phyloP scores from a whole-genome alignment of 2,888 invertebrate species.

The Pterostichus madidus region DNA sequence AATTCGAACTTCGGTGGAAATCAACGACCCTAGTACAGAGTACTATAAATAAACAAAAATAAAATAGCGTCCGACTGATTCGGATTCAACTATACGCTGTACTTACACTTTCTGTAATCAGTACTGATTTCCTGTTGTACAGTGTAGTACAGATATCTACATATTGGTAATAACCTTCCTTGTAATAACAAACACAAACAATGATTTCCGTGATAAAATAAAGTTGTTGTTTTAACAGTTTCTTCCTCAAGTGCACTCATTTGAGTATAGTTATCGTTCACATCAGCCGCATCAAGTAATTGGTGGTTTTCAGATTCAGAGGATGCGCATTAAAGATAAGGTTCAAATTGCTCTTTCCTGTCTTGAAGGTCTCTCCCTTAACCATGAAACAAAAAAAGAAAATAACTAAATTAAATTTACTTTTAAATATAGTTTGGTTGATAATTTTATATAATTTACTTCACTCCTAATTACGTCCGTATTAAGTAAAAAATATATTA shows the following conservation, averaged over 20 bases:
- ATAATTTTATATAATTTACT: slow-evolving; percentile 8
- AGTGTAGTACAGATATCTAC: too few relatives aligned
- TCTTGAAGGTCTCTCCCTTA: slow-evolving; percentile 23
- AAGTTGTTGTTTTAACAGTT: background rate
- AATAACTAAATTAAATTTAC: slow-evolving; percentile 14
- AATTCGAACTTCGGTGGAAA: too few relatives aligned
- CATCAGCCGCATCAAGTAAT: slow-evolving; percentile 16
- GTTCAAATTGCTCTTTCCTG: slow-evolving; percentile 45
- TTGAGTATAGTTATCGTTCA: slow-evolving; percentile 27
- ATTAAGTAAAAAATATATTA: background rate
- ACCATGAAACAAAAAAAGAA: background rate
- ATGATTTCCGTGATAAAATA: slow-evolving; percentile 17
- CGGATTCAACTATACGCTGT: too few relatives aligned
- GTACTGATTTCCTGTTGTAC: too few relatives aligned
- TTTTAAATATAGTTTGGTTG: slow-evolving; percentile 3
- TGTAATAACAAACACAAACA: background rate
- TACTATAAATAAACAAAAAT: too few relatives aligned
- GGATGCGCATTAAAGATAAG: slow-evolving; percentile 49
- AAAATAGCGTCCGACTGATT: too few relatives aligned
- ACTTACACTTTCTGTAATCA: too few relatives aligned
- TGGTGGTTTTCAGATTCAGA: slow-evolving; percentile 37
- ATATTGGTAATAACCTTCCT: background rate
- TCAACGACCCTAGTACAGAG: too few relatives aligned
- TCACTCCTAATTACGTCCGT: background rate
- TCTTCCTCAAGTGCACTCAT: slow-evolving; percentile 7